These are phyloP conservation scores for Saguinus imperator DNA, from an alignment of 2,113 vertebrate genomes.

Conservation along the genomic window DNA sequence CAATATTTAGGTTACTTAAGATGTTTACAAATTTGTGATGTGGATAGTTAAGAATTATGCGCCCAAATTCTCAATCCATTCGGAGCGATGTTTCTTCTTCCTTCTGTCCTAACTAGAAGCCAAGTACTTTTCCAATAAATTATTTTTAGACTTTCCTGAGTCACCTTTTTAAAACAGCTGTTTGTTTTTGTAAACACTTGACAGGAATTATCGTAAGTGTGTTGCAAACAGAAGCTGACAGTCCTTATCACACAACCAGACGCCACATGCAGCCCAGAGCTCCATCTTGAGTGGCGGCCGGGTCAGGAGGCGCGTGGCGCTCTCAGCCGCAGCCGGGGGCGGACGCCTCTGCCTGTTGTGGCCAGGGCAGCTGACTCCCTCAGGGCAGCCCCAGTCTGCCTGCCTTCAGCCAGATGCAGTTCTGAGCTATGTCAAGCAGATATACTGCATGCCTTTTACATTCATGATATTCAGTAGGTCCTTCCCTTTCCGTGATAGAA, in stretches of 20 bases:
- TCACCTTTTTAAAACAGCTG: neutral
- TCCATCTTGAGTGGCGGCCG: neutral
- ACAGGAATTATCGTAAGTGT: neutral
- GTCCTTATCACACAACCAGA: neutral
- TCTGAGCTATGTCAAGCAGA: neutral
- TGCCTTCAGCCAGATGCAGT: neutral
- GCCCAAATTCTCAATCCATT: neutral
- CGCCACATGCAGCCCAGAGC: accelerated
- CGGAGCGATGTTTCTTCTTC: neutral
- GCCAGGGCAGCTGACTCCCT: neutral
- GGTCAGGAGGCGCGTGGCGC: neutral
- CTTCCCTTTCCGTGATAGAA: accelerated
- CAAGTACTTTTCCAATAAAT: constrained; percentile 3
- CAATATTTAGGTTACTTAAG: neutral
- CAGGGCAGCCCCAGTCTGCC: neutral
- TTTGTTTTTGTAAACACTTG: neutral
- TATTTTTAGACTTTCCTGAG: constrained; percentile 26
- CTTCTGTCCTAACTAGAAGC: neutral
- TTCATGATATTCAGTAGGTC: accelerated
- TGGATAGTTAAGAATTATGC: neutral
- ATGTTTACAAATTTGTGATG: neutral
- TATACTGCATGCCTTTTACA: accelerated
- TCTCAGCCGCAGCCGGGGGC: no score
- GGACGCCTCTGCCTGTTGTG: no score
- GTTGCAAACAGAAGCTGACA: neutral